Evolutionary conservation across 2,888 invertebrate genomes (phyloP), one percentile per base, ranked within the genome.

Genomic region (Sarcophaga rosellei): DNA sequence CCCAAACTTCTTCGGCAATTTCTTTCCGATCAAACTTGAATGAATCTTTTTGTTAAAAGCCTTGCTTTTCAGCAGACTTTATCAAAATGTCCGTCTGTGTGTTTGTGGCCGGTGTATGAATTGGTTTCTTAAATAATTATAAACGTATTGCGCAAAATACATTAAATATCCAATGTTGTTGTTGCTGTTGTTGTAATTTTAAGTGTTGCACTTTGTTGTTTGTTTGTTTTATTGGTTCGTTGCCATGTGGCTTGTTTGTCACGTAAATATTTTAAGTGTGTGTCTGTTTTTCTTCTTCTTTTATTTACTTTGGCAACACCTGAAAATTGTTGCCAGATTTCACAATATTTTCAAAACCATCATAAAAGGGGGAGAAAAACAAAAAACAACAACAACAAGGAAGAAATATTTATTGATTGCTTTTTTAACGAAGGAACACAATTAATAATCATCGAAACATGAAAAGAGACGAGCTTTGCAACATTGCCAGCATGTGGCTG

Each of bases 261-360:
- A 86, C 85, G 85, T 85, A 86, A 76, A 82, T 68, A 63, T 44
- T 76, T 62, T 65, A 35, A 8, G 35, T 35, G 8, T 35, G 35
- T 35, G 35, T 10, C 35, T 35, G 35, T 35, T 35, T 35, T 35
- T 35, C 35, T 35, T 35, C 8, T 8, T 35, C 1, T 69, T 65
- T 65, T 61, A 21, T 45, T 80, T 81, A 45, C 68, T 74, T 75
- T 83, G 80, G 86, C 86, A 86, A 86, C 86, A 86, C 86, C 83
- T 86, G 86, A 86, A 73, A 35, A 69, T 83, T 82, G 65, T 83
- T 80, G 86, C 86, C 80, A 86, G 80, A 86, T 86, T 86, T 86
- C 86, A 81, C 82, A 86, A 86, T 77, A n/a, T 59, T 53, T 20
- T 20, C 62, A 68, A 20, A 45, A 23, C 44, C 66, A 65, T 35